Conservation (phyloP, 2,888 invertebrate species). For the Acheta domesticus region DNA sequence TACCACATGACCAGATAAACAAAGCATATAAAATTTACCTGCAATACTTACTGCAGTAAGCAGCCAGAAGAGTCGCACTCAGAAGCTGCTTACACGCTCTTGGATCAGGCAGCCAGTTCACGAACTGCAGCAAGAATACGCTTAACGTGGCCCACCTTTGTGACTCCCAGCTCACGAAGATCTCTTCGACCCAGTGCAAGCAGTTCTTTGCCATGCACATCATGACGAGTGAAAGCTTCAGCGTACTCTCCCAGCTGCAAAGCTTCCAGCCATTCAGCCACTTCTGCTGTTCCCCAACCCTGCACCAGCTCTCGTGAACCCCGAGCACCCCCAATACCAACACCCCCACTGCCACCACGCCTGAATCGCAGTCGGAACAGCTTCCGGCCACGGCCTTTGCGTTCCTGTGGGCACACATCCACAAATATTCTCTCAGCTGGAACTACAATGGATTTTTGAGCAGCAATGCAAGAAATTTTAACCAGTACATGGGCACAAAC, state of each 20-base stretch:
- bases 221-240: slow-evolving; percentile 86
- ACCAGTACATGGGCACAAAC: no score
- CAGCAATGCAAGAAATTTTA: no score
- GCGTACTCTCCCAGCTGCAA: slow-evolving; percentile 86
- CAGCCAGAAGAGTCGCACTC: neutral
- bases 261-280: slow-evolving; percentile 84
- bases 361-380: slow-evolving; percentile 68
- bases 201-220: slow-evolving; percentile 87
- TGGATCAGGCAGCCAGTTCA: slow-evolving; percentile 56
- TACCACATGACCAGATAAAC: no score
- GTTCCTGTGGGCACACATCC: slow-evolving; percentile 44
- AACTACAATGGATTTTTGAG: no score
- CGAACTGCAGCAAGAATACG: slow-evolving; percentile 89
- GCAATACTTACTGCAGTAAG: neutral
- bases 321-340: slow-evolving; percentile 44
- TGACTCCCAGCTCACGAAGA: slow-evolving; percentile 85
- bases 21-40: no score
- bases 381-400: slow-evolving; percentile 53
- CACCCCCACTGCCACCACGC: slow-evolving; percentile 49
- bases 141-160: slow-evolving; percentile 94
- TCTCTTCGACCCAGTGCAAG: slow-evolving; percentile 81
- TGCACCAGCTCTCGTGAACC: slow-evolving; percentile 50
- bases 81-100: slow-evolving; percentile 32
- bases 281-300: slow-evolving; percentile 85
- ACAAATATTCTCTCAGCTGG: neutral